Conservation (phyloP, 2,113 vertebrate genomes). For the Willisornis vidua region DNA sequence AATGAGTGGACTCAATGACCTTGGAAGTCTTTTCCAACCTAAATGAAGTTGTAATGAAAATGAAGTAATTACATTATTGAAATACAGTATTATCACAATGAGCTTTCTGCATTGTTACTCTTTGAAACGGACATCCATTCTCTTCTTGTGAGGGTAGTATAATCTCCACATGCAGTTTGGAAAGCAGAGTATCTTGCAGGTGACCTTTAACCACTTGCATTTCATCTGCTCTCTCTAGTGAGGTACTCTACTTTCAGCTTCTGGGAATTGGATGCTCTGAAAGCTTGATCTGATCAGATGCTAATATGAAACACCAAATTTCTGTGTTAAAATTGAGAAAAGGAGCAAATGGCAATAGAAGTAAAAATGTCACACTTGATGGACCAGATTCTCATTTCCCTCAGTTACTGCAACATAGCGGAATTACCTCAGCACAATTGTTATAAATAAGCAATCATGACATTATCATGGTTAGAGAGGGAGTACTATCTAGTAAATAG, state of each 20-base stretch:
- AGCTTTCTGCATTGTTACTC: neutral
- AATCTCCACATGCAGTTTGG: neutral
- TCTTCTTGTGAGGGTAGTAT: neutral
- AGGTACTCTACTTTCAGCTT: neutral
- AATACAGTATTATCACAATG: neutral
- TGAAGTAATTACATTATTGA: neutral
- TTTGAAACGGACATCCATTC: neutral
- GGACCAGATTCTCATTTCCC: neutral
- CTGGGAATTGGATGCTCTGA: neutral
- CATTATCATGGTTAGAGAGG: neutral
- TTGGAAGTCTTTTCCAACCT: neutral
- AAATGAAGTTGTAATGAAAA: neutral
- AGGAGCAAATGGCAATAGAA: neutral
- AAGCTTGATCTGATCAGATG: neutral
- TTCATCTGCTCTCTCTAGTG: neutral
- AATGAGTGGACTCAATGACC: neutral
- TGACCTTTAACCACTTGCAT: neutral
- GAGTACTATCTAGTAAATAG: neutral
- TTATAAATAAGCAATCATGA: neutral
- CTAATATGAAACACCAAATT: neutral
- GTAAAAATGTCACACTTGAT: neutral
- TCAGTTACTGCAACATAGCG: neutral
- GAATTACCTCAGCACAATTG: neutral
- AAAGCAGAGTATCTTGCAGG: neutral
- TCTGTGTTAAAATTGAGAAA: neutral